Evolutionary conservation across 2,113 vertebrate species (phyloP), one percentile per base, ranked within the genome.

Genomic region (Odocoileus virginianus): DNA sequence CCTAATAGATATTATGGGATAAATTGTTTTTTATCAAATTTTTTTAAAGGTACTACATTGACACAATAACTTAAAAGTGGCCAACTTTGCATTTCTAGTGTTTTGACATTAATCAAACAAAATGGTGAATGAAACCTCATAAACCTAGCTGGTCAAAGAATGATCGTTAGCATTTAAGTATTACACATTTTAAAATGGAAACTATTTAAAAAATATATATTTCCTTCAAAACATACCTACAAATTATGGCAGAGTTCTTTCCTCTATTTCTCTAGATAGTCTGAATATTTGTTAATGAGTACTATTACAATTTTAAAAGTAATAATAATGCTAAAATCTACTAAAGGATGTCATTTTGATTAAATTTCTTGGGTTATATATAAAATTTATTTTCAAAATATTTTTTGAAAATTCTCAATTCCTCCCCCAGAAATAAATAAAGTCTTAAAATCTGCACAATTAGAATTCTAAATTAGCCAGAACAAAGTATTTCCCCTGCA

Each of bases 171-270:
- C n/a, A 91, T 50, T 86, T 67, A 95, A 90, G 23, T 43, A 84
- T 60, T 43, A 74, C 2, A 19, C 33, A 33, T 87, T 87, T 89
- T 23, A 23, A 71, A 71, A 40, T 23, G 4, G n/a, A 40, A 71
- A 71, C 67, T 40, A 40, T 40, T 36, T 71, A 23, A 11, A 71
- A 71, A 12, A 71, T 54, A 82, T 12, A 0, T 43, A 54, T 54
- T 97, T 96, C 36, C 71, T 97, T 96, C 40, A 58, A 95, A 97
- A 91, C 1, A 27, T 87, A 90, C 19, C 82, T 91, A 91, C 60
- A 86, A 93, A 86, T 91, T 82, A 86, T 16, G 30, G 45, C n/a
- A 92, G 60, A 61, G 21, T 57, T 87, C 52, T 83, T 87, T 54
- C 13, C 47, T 95, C 25, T 45, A 76, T 86, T 81, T 91, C 47